Percentiles rank a stretch among this genome's conserved stretches.
Conservation (phyloP, 2,113 vertebrate species). For the Dromas ardeola region DNA sequence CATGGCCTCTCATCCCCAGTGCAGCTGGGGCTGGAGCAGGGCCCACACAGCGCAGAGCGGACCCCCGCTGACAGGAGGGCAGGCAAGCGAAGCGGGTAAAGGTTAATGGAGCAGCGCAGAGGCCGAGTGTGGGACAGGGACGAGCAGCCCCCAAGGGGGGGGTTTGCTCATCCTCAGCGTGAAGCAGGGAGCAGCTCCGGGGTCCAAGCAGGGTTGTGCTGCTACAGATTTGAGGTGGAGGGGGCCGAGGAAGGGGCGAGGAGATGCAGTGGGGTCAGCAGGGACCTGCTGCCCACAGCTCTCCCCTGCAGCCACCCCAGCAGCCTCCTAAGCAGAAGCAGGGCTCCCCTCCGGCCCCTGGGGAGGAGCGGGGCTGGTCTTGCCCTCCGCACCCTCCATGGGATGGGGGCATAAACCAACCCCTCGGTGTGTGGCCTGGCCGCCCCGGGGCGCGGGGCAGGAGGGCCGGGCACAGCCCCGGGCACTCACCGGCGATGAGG, state of each 20-base stretch:
- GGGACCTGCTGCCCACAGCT: not conserved
- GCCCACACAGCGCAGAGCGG: accelerated
- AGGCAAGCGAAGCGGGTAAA: not conserved
- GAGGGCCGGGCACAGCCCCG: not conserved
- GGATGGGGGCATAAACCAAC: not conserved
- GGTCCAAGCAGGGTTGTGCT: accelerated
- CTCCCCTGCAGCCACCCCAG: accelerated
- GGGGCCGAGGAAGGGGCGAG: not conserved
- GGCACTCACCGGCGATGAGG: slow-evolving; percentile 80
- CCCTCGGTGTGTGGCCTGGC: not conserved
- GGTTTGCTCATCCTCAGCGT: not conserved
- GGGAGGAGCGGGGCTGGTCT: not conserved
- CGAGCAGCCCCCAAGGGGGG: not conserved
- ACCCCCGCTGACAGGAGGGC: not conserved
- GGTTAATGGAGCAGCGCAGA: not conserved
- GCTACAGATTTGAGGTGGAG: no score
- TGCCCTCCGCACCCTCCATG: accelerated
- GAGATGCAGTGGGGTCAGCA: not conserved
- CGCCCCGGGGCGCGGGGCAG: accelerated
- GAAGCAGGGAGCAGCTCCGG: not conserved
- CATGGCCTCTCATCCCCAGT: not conserved
- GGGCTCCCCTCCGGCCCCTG: not conserved
- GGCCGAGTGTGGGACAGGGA: accelerated
- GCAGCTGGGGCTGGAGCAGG: not conserved
- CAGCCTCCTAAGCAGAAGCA: not conserved